Percentiles rank a stretch among this genome's conserved stretches.
Conservation (phyloP, 2,888 invertebrate species). For the Synanthedon myopaeformis region DNA sequence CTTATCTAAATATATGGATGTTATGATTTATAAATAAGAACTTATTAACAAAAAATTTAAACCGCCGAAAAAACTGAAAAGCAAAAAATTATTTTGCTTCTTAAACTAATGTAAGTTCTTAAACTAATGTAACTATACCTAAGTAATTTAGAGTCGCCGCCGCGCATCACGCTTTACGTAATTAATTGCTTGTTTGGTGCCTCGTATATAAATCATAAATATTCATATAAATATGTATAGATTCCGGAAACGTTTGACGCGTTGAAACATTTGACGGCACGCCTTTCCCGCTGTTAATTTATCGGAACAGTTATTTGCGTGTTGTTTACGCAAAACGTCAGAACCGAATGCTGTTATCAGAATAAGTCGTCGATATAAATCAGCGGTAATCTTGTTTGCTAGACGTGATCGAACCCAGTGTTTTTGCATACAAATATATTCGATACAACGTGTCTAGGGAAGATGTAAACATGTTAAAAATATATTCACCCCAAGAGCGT, state of each 20-base stretch:
- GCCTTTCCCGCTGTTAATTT: neutral
- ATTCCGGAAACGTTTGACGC: neutral
- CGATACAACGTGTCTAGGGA: neutral
- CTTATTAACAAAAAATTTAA: too few species aligned
- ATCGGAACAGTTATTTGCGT: slow-evolving; percentile 19
- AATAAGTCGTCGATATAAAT: slow-evolving; percentile 45
- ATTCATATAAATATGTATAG: too few species aligned
- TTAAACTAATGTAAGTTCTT: too few species aligned
- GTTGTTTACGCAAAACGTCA: slow-evolving; percentile 39
- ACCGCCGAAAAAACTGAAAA: too few species aligned
- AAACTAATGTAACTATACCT: too few species aligned
- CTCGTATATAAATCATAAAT: too few species aligned
- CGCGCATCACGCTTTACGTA: too few species aligned
- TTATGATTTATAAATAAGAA: too few species aligned
- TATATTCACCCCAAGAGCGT: neutral
- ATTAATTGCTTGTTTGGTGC: too few species aligned
- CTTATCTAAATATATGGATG: too few species aligned
- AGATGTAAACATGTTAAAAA: neutral
- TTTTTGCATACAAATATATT: slow-evolving; percentile 18
- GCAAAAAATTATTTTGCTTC: too few species aligned
- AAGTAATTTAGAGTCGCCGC: too few species aligned
- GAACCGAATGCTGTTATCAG: slow-evolving; percentile 47
- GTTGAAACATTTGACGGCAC: neutral
- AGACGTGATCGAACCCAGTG: slow-evolving; percentile 32
- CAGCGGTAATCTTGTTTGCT: slow-evolving; percentile 47